Base-by-base conservation (phyloP, 2,888 invertebrate genomes). In the Drosophila lacicola region DNA sequence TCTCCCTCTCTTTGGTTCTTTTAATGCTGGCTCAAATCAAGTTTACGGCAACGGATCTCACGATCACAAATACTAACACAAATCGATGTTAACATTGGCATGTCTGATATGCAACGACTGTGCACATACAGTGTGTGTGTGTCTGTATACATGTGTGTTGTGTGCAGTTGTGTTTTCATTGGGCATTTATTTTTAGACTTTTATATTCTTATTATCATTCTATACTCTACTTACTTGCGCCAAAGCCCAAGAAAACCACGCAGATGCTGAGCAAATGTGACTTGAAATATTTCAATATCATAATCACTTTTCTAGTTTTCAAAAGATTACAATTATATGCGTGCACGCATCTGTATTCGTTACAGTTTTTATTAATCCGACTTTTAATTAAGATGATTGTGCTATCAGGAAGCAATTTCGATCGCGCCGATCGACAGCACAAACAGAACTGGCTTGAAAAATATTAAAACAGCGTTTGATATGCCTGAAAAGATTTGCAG, bases 181-280 rank as follows among this genome's bases (percentile, higher is more conserved):
- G 34, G 13, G 8, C 45, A 56, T 42, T 39, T 63, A 54, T 67
- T 49, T 53, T 47, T 17, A 63, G 14, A 34, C 34, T 11, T 29
- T 29, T 8, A 29, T 8, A 45, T 11, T 60, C 5, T n/a, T 62
- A 70, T 76, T 74, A 68, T 58, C 51, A 57, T 39, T 70, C 17
- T 60, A 54, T 41, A 72, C 66, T 74, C 79, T 74, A 86, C 85
- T 85, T 70, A 85, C 85, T 75, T 69, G 74, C 50, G 44, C 29
- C 46, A 19, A 71, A 34, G 44, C 44, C 54, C 14, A 69, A 25
- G 4, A 45, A 42, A 49, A 76, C n/a, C 33, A 56, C 29, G 25
- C 45, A 63, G 13, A 69, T 44, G 39, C 42, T 47, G 39, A 82
- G 14, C 1, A 70, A 33, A 29, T 36, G 19, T 21, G 67, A 57